Evolutionary conservation across 2,888 invertebrate genomes (phyloP).

Genomic region (Coelopa pilipes): DNA sequence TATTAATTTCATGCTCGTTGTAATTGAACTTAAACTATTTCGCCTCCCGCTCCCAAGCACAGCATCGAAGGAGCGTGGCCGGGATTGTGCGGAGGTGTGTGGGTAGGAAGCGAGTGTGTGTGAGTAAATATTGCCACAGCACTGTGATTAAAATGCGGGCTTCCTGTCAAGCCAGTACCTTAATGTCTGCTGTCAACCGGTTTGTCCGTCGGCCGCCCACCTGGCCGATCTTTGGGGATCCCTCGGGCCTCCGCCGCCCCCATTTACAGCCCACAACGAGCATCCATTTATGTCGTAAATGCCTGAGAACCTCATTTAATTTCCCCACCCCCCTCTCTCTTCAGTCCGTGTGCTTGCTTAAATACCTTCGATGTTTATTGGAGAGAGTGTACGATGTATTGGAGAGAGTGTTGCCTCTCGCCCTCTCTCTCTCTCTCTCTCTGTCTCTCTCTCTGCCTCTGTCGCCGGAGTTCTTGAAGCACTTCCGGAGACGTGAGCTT

Average conservation of each 20-base stretch:
- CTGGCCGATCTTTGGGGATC: neutral
- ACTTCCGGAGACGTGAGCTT: no score
- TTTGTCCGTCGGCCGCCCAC: neutral
- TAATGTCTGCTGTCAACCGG: neutral
- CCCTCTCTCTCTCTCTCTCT: neutral
- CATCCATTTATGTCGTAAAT: neutral
- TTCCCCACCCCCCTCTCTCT: neutral
- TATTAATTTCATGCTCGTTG: conserved; percentile 22
- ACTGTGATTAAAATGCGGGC: conserved; percentile 15
- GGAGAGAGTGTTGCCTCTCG: no score
- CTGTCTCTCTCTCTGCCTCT: neutral
- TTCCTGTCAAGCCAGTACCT: neutral
- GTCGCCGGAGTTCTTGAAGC: neutral
- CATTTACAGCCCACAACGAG: no score
- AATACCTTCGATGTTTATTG: neutral
- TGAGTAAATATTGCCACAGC: conserved; percentile 11
- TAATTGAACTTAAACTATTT: conserved; percentile 21
- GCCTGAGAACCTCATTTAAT: neutral
- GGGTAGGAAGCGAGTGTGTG: neutral
- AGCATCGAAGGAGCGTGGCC: neutral
- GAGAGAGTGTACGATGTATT: no score
- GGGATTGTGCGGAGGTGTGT: neutral
- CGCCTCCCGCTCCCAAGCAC: neutral
- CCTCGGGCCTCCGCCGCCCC: no score
- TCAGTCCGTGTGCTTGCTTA: neutral